These are phyloP conservation scores for Otis tarda DNA, from an alignment of 2,113 vertebrate species.

Conservation along the genomic window DNA sequence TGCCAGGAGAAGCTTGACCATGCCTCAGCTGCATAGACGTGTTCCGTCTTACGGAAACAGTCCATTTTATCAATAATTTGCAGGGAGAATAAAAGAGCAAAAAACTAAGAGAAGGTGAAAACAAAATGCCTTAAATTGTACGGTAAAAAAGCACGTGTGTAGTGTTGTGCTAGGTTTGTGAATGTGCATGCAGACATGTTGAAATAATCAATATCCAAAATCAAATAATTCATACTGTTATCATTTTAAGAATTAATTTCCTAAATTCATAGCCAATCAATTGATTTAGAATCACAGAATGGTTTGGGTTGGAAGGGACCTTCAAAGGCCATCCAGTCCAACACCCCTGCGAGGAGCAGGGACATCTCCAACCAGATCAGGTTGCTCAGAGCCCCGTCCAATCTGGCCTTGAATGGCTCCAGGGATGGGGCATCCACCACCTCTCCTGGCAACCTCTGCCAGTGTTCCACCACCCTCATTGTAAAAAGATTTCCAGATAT, in stretches of 20 bases:
- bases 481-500: neutral
- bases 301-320: no score
- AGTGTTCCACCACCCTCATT: no score
- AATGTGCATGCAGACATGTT: neutral
- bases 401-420: no score
- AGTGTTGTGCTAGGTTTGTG: neutral
- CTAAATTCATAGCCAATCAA: neutral
- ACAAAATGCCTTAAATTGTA: constrained; percentile 59
- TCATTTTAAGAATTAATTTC: neutral
- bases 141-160: neutral
- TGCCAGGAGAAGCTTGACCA: neutral
- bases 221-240: neutral
- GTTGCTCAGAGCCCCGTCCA: no score
- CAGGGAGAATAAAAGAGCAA: neutral
- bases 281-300: no score
- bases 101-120: constrained; percentile 2
- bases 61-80: neutral
- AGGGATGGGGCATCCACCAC: no score
- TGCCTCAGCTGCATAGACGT: neutral
- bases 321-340: no score
- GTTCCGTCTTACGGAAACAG: no score
- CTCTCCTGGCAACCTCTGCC: no score
- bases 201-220: constrained; percentile 12
- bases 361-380: no score
- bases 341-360: no score